Percentiles rank a stretch among this genome's conserved stretches.
These are phyloP conservation scores for Diloba caeruleocephala DNA, from an alignment of 2,888 invertebrate genomes.

Conservation along the genomic window DNA sequence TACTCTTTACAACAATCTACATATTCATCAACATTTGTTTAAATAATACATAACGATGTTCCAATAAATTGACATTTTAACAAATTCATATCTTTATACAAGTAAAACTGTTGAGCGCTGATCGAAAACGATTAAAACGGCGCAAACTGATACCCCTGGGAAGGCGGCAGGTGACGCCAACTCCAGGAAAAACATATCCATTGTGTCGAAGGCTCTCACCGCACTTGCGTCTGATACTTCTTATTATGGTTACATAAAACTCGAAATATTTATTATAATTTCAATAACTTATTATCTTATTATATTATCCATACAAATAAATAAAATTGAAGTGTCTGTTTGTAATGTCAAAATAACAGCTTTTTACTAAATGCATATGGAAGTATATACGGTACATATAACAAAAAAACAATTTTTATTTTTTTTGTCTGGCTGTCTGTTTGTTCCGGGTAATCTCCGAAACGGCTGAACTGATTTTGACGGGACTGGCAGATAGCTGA, in stretches of 20 bases:
- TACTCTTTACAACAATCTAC: not conserved
- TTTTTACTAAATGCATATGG: too few species aligned
- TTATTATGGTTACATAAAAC: constrained; percentile 1
- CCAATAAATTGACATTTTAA: constrained; percentile 52
- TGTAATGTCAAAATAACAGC: too few species aligned
- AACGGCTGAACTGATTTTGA: too few species aligned
- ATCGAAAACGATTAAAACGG: constrained; percentile 78
- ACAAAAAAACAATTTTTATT: too few species aligned
- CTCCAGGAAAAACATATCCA: constrained; percentile 56
- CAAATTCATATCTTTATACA: constrained; percentile 57
- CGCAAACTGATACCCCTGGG: constrained; percentile 81
- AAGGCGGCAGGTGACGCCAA: constrained; percentile 72
- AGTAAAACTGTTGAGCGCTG: constrained; percentile 63
- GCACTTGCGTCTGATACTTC: constrained; percentile 1
- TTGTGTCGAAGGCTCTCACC: constrained; percentile 39
- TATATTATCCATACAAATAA: too few species aligned
- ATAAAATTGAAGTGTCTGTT: too few species aligned
- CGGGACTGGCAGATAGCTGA: too few species aligned
- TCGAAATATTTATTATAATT: not conserved
- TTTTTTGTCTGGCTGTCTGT: too few species aligned
- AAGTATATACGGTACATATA: too few species aligned
- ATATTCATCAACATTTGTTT: constrained; percentile 3
- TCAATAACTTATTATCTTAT: too few species aligned
- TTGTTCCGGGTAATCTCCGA: too few species aligned
- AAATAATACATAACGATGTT: constrained; percentile 5